phyloP scores from a whole-genome alignment of 2,113 vertebrate species.

The Amblyornis subalaris region DNA sequence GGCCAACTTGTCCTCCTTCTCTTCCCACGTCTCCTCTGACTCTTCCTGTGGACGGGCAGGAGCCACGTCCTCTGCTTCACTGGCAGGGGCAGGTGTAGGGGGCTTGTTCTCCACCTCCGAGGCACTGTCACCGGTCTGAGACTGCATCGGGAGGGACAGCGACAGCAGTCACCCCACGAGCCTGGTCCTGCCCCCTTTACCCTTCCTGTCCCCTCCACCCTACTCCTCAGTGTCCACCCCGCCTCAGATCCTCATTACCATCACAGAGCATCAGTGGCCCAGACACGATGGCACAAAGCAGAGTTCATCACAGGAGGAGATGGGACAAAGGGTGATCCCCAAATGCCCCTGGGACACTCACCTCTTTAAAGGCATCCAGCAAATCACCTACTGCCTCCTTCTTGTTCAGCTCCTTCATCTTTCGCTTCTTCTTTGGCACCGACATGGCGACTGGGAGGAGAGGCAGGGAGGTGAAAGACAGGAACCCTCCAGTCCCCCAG shows the following conservation, averaged over 20 bases:
- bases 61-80: slow-evolving; percentile 55
- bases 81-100: background rate
- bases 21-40: slow-evolving; percentile 89
- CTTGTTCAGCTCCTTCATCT: slow-evolving; percentile 94
- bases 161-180: fast-evolving
- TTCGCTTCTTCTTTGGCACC: slow-evolving; percentile 96
- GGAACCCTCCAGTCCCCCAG: background rate
- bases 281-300: slow-evolving; percentile 44
- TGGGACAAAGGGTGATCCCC: fast-evolving
- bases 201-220: background rate
- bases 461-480: background rate
- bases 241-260: slow-evolving; percentile 52
- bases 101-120: slow-evolving; percentile 71
- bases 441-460: slow-evolving; percentile 79
- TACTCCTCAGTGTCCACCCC: fast-evolving
- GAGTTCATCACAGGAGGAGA: slow-evolving; percentile 19
- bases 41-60: slow-evolving; percentile 75
- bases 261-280: slow-evolving; percentile 49
- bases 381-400: slow-evolving; percentile 92
- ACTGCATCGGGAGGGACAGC: background rate
- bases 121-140: slow-evolving; percentile 64
- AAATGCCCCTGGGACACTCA: slow-evolving; percentile 19
- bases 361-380: slow-evolving; percentile 97
- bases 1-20: slow-evolving; percentile 92
- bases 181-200: background rate